Evolutionary conservation across 2,113 vertebrate species (phyloP).

Genomic region (Melanerpes aurifrons): DNA sequence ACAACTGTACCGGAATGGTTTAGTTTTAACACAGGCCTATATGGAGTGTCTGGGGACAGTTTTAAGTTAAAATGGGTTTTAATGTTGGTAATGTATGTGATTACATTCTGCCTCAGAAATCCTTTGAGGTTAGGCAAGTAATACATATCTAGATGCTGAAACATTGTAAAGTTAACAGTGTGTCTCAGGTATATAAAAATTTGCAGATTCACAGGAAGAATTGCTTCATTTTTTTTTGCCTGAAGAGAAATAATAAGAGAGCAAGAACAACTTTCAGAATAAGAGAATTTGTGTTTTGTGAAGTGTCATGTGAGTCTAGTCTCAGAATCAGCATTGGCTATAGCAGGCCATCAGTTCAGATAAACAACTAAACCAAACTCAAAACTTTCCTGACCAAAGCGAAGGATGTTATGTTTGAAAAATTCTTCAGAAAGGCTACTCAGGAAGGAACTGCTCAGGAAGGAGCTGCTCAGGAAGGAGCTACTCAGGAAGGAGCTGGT

Average conservation of each 20-base stretch:
- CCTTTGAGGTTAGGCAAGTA: background rate
- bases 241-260: background rate
- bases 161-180: background rate
- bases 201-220: background rate
- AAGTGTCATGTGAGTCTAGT: background rate
- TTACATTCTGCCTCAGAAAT: background rate
- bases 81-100: background rate
- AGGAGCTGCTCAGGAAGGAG: background rate
- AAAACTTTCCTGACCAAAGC: background rate
- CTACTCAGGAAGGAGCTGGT: background rate
- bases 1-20: fast-evolving
- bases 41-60: background rate
- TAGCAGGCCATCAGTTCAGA: background rate
- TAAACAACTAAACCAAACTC: background rate
- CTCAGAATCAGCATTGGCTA: background rate
- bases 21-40: background rate
- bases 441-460: background rate
- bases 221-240: background rate
- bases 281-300: background rate
- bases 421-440: background rate
- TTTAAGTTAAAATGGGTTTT: background rate
- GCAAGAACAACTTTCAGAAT: background rate
- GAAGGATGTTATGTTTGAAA: background rate
- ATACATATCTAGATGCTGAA: background rate
- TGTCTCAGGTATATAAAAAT: background rate